Evolutionary conservation across 2,113 vertebrate genomes (phyloP).

Genomic region (Macrotis lagotis): DNA sequence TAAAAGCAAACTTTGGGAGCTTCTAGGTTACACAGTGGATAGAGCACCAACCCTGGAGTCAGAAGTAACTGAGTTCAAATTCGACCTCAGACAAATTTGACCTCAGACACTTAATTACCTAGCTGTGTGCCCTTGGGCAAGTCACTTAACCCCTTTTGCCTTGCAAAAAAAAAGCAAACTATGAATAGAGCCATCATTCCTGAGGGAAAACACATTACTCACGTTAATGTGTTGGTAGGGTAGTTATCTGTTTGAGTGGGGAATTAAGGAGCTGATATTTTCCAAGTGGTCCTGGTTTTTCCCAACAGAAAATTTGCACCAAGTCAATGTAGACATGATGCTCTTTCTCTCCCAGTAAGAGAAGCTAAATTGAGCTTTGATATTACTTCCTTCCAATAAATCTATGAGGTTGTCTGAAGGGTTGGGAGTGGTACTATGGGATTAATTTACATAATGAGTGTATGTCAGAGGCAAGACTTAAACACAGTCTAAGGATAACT

Average conservation of each 20-base stretch:
- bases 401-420: neutral
- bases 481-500: neutral
- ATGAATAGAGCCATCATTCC: neutral
- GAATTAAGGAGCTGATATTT: neutral
- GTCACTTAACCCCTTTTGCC: no score
- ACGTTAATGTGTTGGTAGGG: neutral
- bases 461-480: neutral
- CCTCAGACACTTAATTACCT: no score
- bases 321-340: neutral
- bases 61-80: no score
- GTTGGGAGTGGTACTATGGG: neutral
- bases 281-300: neutral
- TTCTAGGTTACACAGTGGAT: no score
- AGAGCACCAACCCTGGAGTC: no score
- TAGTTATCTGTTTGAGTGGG: neutral
- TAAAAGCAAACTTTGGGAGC: neutral
- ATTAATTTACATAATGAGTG: neutral
- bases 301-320: neutral
- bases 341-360: neutral
- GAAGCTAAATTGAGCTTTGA: neutral
- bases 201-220: neutral
- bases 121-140: no score
- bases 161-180: neutral
- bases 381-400: neutral
- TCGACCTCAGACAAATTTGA: no score